phyloP scores from a whole-genome alignment of 2,888 invertebrate genomes.

The Globia sparganii region DNA sequence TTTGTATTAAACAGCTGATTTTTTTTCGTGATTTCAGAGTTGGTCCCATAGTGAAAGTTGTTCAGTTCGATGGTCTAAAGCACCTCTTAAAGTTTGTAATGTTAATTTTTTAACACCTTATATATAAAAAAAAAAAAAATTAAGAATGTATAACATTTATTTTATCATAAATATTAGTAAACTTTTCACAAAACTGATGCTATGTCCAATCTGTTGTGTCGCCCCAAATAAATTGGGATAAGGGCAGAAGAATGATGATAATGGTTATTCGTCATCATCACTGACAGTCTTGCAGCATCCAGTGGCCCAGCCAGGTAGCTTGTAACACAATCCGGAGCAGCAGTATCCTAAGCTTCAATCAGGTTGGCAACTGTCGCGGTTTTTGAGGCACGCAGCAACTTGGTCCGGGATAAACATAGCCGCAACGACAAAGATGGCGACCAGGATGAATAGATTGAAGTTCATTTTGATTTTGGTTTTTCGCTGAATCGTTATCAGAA shows the following conservation, averaged over 20 bases:
- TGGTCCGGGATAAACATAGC: not conserved
- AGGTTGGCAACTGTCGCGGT: not conserved
- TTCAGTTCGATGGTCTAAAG: too few relatives aligned
- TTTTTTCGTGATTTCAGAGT: too few relatives aligned
- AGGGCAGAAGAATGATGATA: too few relatives aligned
- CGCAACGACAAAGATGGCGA: slow-evolving; percentile 4
- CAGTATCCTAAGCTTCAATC: slow-evolving; percentile 22
- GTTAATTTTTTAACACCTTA: too few relatives aligned
- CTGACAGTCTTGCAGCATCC: slow-evolving; percentile 16
- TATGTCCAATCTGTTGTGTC: not conserved
- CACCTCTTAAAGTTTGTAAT: too few relatives aligned
- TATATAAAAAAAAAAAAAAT: too few relatives aligned
- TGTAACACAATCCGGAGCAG: slow-evolving; percentile 19
- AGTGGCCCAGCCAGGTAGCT: slow-evolving; percentile 13
- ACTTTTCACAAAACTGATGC: not conserved
- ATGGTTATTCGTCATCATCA: too few relatives aligned
- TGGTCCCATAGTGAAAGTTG: too few relatives aligned
- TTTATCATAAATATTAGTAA: not conserved
- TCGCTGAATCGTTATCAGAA: not conserved
- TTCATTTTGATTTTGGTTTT: slow-evolving; percentile 3
- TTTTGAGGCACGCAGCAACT: not conserved
- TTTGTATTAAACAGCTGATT: too few relatives aligned
- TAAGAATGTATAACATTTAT: not conserved
- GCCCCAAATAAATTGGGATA: not conserved
- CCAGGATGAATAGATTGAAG: not conserved